Conservation (phyloP, 2,888 invertebrate genomes). For the Cantharis rufa region DNA sequence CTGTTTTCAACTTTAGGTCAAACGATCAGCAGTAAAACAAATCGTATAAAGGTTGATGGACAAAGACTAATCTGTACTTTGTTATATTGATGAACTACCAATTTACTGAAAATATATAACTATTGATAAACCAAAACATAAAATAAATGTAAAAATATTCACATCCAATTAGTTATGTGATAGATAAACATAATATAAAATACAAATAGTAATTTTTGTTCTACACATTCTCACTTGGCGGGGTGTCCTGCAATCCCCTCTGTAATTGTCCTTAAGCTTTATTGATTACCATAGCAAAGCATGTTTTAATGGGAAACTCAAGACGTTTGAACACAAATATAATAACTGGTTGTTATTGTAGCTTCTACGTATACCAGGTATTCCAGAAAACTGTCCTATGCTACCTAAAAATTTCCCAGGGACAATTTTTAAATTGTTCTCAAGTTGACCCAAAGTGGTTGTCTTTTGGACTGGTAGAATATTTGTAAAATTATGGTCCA, state of each 20-base stretch:
- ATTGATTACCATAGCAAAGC: too few relatives aligned
- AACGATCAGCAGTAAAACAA: constrained; percentile 13
- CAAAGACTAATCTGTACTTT: constrained; percentile 12
- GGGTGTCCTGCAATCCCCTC: too few relatives aligned
- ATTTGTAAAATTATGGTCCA: neutral
- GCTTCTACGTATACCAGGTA: too few relatives aligned
- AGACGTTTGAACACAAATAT: too few relatives aligned
- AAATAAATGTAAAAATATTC: neutral
- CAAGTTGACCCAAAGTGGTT: too few relatives aligned
- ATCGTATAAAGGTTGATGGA: constrained; percentile 13
- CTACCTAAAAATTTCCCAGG: neutral
- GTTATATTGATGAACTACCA: constrained; percentile 9
- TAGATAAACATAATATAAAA: too few relatives aligned
- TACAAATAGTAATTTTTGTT: too few relatives aligned
- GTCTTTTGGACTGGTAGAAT: neutral
- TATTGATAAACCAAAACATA: neutral
- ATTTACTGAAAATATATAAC: neutral
- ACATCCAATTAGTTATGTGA: neutral
- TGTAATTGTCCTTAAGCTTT: too few relatives aligned
- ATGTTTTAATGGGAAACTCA: too few relatives aligned
- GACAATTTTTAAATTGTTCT: neutral
- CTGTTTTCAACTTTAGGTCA: constrained; percentile 14
- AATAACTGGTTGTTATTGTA: too few relatives aligned
- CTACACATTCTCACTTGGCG: too few relatives aligned
- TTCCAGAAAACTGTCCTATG: neutral